A percentile compares a stretch with the other conserved stretches of the same genome.
These are phyloP conservation scores for Axinella damicornis DNA, from an alignment of 37 sponge, comb jelly and placozoan genomes.

Conservation along the genomic window DNA sequence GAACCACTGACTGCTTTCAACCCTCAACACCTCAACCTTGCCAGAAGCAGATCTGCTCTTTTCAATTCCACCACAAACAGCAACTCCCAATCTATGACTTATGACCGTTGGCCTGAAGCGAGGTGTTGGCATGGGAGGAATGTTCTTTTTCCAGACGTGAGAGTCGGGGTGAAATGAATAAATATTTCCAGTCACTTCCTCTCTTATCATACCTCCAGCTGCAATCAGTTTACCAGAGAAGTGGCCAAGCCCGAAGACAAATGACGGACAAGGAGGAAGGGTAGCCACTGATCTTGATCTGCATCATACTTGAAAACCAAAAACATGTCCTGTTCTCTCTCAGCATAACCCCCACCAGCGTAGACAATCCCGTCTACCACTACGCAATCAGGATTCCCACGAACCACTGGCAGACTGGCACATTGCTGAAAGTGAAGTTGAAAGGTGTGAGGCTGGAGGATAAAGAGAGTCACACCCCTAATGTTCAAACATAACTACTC, in stretches of 20 bases:
- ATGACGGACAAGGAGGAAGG: not conserved
- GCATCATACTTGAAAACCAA: not conserved
- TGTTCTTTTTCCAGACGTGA: not conserved
- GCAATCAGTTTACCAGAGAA: not conserved
- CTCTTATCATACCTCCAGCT: not conserved
- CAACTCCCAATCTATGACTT: not conserved
- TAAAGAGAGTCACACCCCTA: too few species aligned
- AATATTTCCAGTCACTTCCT: not conserved
- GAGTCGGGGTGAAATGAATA: not conserved
- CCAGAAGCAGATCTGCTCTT: not conserved
- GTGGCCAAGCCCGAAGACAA: not conserved
- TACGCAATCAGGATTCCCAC: not conserved
- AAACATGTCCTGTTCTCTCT: too few species aligned
- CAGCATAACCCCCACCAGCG: not conserved
- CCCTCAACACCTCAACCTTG: not conserved
- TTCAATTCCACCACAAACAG: not conserved
- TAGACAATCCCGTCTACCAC: not conserved
- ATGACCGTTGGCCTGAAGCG: not conserved
- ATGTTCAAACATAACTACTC: too few species aligned
- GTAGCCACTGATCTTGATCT: not conserved
- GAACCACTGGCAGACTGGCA: not conserved
- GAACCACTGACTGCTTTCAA: too few species aligned
- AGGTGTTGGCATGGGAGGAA: not conserved
- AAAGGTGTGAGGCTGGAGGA: not conserved
- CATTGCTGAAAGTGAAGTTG: not conserved